phyloP scores from a whole-genome alignment of 1,140 invertebrate genomes.

The Monomorium pharaonis region DNA sequence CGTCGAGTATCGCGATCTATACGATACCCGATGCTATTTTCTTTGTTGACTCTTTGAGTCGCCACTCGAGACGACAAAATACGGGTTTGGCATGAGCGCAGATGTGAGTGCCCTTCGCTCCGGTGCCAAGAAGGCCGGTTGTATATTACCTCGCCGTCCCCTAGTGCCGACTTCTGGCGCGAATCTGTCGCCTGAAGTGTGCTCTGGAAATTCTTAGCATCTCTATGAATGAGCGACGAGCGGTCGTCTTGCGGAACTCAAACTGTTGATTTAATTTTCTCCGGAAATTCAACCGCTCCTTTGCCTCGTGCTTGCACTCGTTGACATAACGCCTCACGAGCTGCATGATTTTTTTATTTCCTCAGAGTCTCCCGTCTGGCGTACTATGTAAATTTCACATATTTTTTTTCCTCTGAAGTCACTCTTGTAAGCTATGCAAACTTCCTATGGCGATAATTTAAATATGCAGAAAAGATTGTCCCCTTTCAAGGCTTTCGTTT shows the following conservation, averaged over 20 bases:
- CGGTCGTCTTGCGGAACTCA: not conserved
- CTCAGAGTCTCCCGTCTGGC: not conserved
- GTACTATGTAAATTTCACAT: not conserved
- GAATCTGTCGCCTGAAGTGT: not conserved
- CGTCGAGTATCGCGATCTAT: not conserved
- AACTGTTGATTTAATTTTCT: conserved; percentile 19
- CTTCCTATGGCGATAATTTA: not conserved
- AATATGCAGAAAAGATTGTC: conserved; percentile 38
- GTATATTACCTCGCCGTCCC: not conserved
- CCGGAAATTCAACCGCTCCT: not conserved
- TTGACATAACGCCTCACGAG: not conserved
- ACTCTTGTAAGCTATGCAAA: not conserved
- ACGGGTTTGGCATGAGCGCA: conserved; percentile 11
- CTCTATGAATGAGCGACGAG: not conserved
- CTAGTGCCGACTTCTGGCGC: not conserved
- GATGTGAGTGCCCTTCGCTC: not conserved
- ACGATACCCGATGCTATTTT: conserved; percentile 17
- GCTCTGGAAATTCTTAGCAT: conserved; percentile 1
- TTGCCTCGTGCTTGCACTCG: not conserved
- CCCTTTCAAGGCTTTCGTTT: conserved; percentile 22
- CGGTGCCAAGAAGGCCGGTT: not conserved
- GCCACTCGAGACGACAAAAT: not conserved
- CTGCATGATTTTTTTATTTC: not conserved
- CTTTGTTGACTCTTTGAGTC: not conserved
- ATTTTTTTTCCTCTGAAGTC: conserved; percentile 10